Evolutionary conservation across 2,888 invertebrate species (phyloP).

Genomic region (Rutpela maculata): DNA sequence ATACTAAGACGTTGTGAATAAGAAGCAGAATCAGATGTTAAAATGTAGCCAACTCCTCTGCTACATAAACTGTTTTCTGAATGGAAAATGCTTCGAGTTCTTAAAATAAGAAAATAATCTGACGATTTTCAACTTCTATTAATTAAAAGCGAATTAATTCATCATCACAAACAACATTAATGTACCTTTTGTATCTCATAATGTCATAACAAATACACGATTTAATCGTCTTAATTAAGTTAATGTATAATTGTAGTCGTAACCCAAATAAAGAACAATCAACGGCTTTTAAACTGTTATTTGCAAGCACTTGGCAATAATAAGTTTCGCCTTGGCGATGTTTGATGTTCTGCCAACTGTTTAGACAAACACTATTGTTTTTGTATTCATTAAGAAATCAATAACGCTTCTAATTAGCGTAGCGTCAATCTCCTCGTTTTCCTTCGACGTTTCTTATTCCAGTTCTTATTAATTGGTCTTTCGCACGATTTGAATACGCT

Average conservation of each 20-base stretch:
- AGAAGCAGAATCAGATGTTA: too few species aligned
- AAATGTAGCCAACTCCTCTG: too few species aligned
- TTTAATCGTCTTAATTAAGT: constrained; percentile 8
- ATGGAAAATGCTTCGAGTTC: too few species aligned
- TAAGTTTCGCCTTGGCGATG: constrained; percentile 32
- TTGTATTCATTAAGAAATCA: constrained; percentile 4
- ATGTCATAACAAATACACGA: neutral
- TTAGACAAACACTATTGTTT: constrained; percentile 12
- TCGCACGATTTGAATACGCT: neutral
- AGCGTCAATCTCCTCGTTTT: neutral
- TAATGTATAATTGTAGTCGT: constrained; percentile 30
- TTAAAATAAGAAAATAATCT: too few species aligned
- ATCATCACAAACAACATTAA: neutral
- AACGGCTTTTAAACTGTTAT: constrained; percentile 42
- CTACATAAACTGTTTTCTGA: too few species aligned
- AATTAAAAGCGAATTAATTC: neutral
- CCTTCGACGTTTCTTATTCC: neutral
- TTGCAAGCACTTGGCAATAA: constrained; percentile 38
- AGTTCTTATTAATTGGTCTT: neutral
- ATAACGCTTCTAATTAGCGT: neutral
- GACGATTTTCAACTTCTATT: neutral
- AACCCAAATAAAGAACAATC: constrained; percentile 42
- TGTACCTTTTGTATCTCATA: constrained; percentile 6
- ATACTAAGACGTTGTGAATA: too few species aligned
- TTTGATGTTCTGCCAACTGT: constrained; percentile 34